Evolutionary conservation across 2,113 vertebrate genomes (phyloP).

Genomic region (Crotophaga sulcirostris): DNA sequence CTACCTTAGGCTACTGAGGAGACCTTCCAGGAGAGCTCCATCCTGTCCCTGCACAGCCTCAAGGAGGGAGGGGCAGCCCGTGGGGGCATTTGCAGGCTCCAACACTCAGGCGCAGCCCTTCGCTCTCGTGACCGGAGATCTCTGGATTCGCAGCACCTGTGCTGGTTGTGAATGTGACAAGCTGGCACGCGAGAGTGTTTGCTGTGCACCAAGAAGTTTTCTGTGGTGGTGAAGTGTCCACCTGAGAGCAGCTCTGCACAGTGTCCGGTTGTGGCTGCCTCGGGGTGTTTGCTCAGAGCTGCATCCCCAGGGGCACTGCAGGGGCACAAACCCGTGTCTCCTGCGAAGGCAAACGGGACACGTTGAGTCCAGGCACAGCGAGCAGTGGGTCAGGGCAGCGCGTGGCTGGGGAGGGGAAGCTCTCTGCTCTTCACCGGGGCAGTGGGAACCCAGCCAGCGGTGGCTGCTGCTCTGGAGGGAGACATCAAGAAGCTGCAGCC

Average conservation of each 20-base stretch:
- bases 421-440: background rate
- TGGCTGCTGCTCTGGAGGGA: accelerated
- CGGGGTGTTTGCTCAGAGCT: background rate
- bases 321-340: background rate
- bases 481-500: background rate
- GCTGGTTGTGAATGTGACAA: accelerated
- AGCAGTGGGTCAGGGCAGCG: background rate
- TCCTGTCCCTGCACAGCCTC: accelerated
- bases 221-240: background rate
- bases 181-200: accelerated
- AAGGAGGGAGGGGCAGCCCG: background rate
- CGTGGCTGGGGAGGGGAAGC: background rate
- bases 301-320: background rate
- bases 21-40: background rate
- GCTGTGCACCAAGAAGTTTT: background rate
- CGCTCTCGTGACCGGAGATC: accelerated
- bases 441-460: background rate
- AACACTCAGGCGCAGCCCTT: accelerated
- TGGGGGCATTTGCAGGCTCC: too few species aligned
- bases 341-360: background rate
- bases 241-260: accelerated
- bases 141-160: background rate
- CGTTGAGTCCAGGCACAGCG: background rate
- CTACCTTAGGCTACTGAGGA: background rate
- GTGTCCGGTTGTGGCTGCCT: background rate